These are phyloP conservation scores for Crotalus helleri DNA, from an alignment of 2,113 vertebrate genomes.

Conservation along the genomic window DNA sequence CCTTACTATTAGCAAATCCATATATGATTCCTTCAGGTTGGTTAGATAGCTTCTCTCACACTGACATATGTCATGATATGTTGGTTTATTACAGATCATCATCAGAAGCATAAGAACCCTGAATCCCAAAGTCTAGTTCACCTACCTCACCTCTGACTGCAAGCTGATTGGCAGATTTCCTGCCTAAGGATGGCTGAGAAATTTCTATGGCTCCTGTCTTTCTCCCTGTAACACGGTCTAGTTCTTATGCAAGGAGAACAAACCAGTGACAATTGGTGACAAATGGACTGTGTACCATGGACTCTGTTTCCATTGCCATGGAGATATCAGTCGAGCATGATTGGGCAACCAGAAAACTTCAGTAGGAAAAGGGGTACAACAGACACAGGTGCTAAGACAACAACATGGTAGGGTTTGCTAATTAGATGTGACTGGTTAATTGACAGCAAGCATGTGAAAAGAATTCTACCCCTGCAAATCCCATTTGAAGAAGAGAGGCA, in stretches of 20 bases:
- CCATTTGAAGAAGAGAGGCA: conserved; percentile 38
- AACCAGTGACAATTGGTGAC: conserved; percentile 91
- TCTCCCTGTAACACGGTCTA: conserved; percentile 73
- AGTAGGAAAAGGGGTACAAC: conserved; percentile 54
- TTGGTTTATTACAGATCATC: neutral
- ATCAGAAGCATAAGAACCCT: neutral
- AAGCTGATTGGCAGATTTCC: conserved; percentile 35
- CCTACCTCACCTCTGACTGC: neutral
- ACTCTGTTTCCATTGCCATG: conserved; percentile 76
- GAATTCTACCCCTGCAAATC: neutral
- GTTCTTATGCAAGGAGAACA: conserved; percentile 76
- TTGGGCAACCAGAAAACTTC: conserved; percentile 50
- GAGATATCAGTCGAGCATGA: conserved; percentile 71
- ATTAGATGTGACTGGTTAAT: conserved; percentile 42
- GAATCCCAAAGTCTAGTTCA: neutral
- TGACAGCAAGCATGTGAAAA: neutral
- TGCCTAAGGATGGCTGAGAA: conserved; percentile 65
- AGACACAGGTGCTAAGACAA: conserved; percentile 74
- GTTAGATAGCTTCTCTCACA: neutral
- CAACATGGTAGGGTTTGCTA: conserved; percentile 54
- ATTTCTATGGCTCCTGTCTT: conserved; percentile 58
- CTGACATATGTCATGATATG: neutral
- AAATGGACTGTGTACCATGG: conserved; percentile 83
- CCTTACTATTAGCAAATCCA: neutral
- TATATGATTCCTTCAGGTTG: neutral